Base-by-base conservation (phyloP, 2,888 invertebrate genomes). In the Dolichomitus sp. region DNA sequence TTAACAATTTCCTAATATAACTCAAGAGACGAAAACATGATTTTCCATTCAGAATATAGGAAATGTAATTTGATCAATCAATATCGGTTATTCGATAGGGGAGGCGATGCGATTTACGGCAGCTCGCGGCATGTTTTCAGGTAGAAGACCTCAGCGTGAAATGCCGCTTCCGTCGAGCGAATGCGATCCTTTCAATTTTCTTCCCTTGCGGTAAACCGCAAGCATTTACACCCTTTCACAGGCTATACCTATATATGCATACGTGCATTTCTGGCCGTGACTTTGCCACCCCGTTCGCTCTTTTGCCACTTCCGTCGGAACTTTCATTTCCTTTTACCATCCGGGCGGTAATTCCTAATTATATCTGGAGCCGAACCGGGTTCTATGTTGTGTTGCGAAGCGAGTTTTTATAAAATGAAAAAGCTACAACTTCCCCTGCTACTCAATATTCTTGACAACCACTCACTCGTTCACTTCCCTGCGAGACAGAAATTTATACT, bases 161-260 rank as follows among this genome's bases (percentile, higher is more conserved):
- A 54, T 9, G 14, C 70, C 1, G 19, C 14, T 72, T 57, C 42
- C 19, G 40, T 17, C 63, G 37, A 11, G 59, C 27, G 5, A 7
- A 4, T 42, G 11, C 42, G 11, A 52, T 42, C 54, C 57, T 57
- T 27, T 72, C 84, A 87, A 87, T 87, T 87, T 84, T 88, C 84
- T 84, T 87, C 84, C 81, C 11, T 9, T 19, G 4, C 30, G 40
- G 40, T 40, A 11, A 45, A 59, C 59, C 30, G 19, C 59, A 19
- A 45, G 52, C 54, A 14, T 14, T 54, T 54, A 4, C 11, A 27
- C 27, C 27, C 54, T 27, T 4, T 0, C 27, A 7, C 7, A 6
- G 12, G 54, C 27, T 23, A 14, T 23, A 9, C 11, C 5, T 59
- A 33, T 57, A 57, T 17, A 37, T 37, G 12, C 33, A 37, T 61